Base-by-base conservation (phyloP, 1,140 invertebrate genomes). In the Drosophila eugracilis region DNA sequence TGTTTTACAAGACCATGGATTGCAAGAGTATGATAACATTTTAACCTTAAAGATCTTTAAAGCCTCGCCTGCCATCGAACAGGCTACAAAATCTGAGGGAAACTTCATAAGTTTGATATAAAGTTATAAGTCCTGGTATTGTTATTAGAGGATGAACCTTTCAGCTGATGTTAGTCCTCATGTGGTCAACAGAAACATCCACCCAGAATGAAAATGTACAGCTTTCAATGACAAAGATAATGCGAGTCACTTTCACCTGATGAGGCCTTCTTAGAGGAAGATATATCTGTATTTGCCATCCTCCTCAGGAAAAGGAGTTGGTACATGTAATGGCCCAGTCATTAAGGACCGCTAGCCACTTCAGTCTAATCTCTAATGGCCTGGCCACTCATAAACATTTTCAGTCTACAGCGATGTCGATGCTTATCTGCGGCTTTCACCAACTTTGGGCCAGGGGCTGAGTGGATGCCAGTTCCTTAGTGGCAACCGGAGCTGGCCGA, bases 321-420 rank as follows among this genome's bases (percentile, higher is more conserved):
- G n/a, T 10, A 37, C 19, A 26, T 36, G 32, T 74, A 78, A 79
- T 70, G 73, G 53, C 49, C 58, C 32, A 21, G 36, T 45, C 54
- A 78, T 72, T 72, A 66, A 57, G 49, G 49, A 47, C 14, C 42
- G 22, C n/a, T 26, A 15, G 39, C 34, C 42, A 70, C 39, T 69
- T 63, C 24, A 9, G 45, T 39, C 72, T 66, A 74, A 77, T 83
- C 69, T 83, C 69, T 59, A 78, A 81, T 78, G 74, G 50, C 41
- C 32, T 22, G 52, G 49, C 55, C 50, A 58, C 58, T 58, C 74
- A 48, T 75, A 84, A 71, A 81, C 54, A 78, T 81, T 78, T 76
- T 71, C 52, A 67, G 57, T 75, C 55, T 15, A 67, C 62, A 52
- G 42, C 55, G 67, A 62, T 47, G 58, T 53, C 21, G 45, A 41